Evolutionary conservation across 2,113 vertebrate genomes (phyloP).

Genomic region (Tylochromis polylepis): DNA sequence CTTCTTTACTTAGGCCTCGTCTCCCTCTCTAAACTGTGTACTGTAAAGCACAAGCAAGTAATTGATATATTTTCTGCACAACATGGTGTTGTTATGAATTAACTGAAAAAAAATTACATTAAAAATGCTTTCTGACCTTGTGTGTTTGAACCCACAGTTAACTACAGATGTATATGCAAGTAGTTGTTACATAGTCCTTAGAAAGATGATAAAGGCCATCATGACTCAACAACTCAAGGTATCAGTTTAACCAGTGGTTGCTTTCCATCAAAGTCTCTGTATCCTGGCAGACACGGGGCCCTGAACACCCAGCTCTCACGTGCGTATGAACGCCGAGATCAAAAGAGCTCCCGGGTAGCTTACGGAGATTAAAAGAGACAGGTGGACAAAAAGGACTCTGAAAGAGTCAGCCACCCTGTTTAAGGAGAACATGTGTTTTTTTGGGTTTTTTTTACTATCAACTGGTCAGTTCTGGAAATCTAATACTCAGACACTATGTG

Average conservation of each 20-base stretch:
- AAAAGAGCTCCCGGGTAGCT: constrained; percentile 9
- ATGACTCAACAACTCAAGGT: not conserved
- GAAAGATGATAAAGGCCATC: not conserved
- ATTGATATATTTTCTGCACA: not conserved
- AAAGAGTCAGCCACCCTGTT: not conserved
- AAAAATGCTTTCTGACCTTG: not conserved
- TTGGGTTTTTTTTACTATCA: not conserved
- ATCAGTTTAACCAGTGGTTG: not conserved
- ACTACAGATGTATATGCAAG: not conserved
- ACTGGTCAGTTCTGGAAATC: not conserved
- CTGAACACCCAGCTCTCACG: not conserved
- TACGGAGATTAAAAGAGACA: constrained; percentile 26
- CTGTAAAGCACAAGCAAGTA: not conserved
- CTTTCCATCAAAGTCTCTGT: constrained; percentile 8
- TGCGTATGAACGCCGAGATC: not conserved
- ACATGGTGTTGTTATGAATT: not conserved
- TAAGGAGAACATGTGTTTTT: not conserved
- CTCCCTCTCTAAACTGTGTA: not conserved
- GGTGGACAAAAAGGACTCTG: constrained; percentile 9
- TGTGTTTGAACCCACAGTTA: not conserved
- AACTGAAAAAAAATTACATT: not conserved
- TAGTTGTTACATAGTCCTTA: not conserved
- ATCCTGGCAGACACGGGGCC: not conserved
- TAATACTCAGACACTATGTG: not conserved
- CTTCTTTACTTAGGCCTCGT: not conserved